Conservation (phyloP, 2,113 vertebrate genomes). For the Bubo scandiacus region DNA sequence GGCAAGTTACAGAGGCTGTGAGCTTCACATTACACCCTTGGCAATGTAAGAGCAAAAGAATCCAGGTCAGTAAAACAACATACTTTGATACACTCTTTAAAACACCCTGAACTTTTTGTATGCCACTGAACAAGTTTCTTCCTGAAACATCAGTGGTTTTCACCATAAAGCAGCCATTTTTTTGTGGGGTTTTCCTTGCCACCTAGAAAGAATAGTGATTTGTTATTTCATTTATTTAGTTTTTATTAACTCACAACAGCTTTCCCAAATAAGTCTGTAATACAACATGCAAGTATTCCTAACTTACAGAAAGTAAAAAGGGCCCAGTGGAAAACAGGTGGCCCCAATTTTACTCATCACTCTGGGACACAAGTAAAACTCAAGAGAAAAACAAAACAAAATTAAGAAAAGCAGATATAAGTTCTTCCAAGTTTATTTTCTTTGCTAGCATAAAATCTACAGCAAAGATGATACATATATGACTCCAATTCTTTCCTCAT, state of each 20-base stretch:
- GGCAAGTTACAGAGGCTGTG: background rate
- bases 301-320: conserved; percentile 19
- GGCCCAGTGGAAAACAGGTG: conserved; percentile 66
- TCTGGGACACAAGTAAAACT: conserved; percentile 36
- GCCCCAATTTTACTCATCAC: background rate
- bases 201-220: background rate
- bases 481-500: background rate
- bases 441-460: background rate
- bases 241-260: conserved; percentile 22
- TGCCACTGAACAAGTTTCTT: background rate
- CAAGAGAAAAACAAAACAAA: conserved; percentile 29
- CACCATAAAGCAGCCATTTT: background rate
- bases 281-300: background rate
- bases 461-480: background rate
- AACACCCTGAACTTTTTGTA: background rate
- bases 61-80: background rate
- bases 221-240: background rate
- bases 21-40: background rate
- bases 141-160: background rate
- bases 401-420: background rate
- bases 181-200: background rate
- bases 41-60: background rate
- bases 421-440: conserved; percentile 35
- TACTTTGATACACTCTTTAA: background rate
- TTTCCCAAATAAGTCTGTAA: conserved; percentile 13